phyloP scores from a whole-genome alignment of 2,888 invertebrate genomes.

The Sarcophaga subvicina region DNA sequence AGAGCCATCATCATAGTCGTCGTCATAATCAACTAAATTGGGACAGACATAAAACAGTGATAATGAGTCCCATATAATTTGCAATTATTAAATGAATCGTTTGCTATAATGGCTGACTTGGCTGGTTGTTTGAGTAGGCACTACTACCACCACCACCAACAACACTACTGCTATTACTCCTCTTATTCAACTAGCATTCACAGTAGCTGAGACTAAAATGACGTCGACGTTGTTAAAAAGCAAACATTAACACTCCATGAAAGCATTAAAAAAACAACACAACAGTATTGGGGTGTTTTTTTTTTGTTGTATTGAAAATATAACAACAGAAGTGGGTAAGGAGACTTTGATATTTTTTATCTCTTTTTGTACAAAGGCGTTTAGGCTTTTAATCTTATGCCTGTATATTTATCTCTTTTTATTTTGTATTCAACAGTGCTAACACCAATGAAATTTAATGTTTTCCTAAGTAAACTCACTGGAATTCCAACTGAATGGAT shows the following conservation, averaged over 20 bases:
- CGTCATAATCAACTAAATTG: conserved; percentile 52
- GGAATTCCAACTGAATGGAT: conserved; percentile 57
- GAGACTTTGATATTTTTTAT: neutral
- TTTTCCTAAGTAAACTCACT: conserved; percentile 12
- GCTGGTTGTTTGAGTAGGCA: conserved; percentile 35
- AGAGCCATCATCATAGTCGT: conserved; percentile 48
- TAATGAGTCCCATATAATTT: conserved; percentile 81
- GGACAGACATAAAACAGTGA: conserved; percentile 71
- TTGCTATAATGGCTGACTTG: conserved; percentile 74
- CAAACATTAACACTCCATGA: neutral
- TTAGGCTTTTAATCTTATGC: neutral
- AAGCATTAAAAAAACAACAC: neutral
- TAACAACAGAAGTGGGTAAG: too few relatives aligned
- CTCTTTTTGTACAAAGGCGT: neutral
- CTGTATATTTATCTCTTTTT: conserved; percentile 17
- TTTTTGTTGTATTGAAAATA: too few relatives aligned
- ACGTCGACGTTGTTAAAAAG: neutral
- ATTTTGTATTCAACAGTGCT: neutral
- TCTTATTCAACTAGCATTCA: neutral
- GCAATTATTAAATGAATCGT: conserved; percentile 81
- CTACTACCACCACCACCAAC: conserved; percentile 57
- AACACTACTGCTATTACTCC: conserved; percentile 3
- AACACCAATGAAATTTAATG: conserved; percentile 44
- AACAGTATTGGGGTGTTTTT: neutral
- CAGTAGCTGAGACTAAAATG: neutral